Base-by-base conservation (phyloP, 2,113 vertebrate species). In the Prochilodus magdalenae region DNA sequence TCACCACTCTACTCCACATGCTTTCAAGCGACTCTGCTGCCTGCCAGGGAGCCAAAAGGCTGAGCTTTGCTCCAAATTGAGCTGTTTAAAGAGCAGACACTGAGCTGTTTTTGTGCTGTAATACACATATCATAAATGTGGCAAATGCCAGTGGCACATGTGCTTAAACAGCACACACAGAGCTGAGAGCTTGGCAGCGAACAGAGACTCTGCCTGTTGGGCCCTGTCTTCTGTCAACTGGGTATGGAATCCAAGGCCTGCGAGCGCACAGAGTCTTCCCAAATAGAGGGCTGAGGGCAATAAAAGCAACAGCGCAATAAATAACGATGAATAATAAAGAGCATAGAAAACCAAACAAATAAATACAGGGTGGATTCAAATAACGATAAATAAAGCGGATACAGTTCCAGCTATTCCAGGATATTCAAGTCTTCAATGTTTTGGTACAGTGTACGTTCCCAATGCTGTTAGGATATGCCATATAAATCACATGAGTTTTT, bases 11-110 rank as follows among this genome's bases (percentile, higher is more conserved):
- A 90, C 65, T 86, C 70, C 75, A 36, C 80, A 76, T 71, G 82
- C 72, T 75, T 80, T 85, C 85, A 83, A 86, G 78, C 71, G 44
- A 80, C 83, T 84, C 82, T 75, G 67, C 83, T 74, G 65, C 47
- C 77, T 81, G 78, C 88, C 65, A 81, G 59, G 84, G 77, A 86
- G 84, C 83, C 88, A 90, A 88, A 78, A 77, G 70, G 83, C 84
- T 80, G 82, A 81, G 83, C 69, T 88, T 80, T 86, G 65, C 85
- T 83, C 84, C 47, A 81, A 85, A 77, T 59, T 82, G 80, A 80
- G 83, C 80, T 82, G 79, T 81, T 91, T 76, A 79, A 80, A 77
- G 73, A 85, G 84, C 65, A 85, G 88, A 86, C 77, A 53, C 49
- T 62, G 73, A 77, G 30, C 75, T 0, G 24, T 83, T 85, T 87